Base-by-base conservation (phyloP, 2,797 vertebrate genomes). In the Tiaroga cobitis region DNA sequence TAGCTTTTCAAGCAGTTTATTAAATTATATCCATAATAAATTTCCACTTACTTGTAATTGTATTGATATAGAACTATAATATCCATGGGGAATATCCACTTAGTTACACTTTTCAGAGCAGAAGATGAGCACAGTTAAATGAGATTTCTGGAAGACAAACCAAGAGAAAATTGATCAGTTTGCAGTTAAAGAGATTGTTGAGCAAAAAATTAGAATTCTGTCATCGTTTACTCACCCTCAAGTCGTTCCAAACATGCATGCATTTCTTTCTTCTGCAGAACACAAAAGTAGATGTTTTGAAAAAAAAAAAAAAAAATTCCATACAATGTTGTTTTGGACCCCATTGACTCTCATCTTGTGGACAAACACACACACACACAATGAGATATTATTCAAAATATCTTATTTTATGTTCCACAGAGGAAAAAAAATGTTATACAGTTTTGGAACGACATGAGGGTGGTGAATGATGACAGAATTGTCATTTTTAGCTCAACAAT, bases 61-160 rank as follows among this genome's bases (percentile, higher is more conserved):
- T 41, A 78, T 49, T 32, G 59, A 80, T 80, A 67, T 65, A 8
- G 24, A 67, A 34, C 41, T 49, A 34, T 67, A 67, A 80, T 49
- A 34, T 80, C 59, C 41, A 34, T 49, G 41, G 29, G 43, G 59
- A 65, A 67, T 80, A 24, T 49, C 26, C 18, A 67, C 69, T 73
- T 73, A 70, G 69, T 82, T 41, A 39, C 37, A 73, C 69, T 74
- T 67, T 46, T 80, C 59, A 24, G n/a, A 74, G 67, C 68, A 24
- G 51, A 81, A 59, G n/a, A 70, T 70, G 6, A 65, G 19, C 54
- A 49, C 11, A 24, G 34, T 82, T 26, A 73, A 75, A 75, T 26
- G 5, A 72, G 29, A 46, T 70, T 74, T 74, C 26, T 39, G 49
- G 11, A 61, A 63, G 37, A 74, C 69, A 61, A 61, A 73, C 26